Conservation (phyloP, 2,888 invertebrate species). For the Patella caerulea region DNA sequence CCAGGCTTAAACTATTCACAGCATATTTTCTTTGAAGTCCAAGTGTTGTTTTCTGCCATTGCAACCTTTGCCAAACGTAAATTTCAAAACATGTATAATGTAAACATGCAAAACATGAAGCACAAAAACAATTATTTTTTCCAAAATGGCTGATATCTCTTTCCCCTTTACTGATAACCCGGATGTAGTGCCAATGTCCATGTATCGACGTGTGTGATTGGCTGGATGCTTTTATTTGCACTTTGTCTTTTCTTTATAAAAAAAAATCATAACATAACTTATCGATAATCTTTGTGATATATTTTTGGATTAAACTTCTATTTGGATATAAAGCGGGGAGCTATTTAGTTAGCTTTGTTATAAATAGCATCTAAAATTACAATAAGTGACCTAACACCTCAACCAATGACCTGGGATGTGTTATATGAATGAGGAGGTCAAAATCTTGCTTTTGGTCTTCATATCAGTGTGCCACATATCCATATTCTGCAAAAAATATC, state of each 20-base stretch:
- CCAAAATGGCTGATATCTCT: slow-evolving; percentile 9
- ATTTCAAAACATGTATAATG: not conserved
- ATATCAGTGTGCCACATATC: too few species aligned
- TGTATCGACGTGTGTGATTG: not conserved
- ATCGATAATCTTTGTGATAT: too few species aligned
- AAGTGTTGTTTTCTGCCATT: not conserved
- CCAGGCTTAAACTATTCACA: not conserved
- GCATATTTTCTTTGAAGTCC: not conserved
- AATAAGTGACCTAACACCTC: not conserved
- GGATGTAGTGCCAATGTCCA: slow-evolving; percentile 12
- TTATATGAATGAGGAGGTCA: slow-evolving; percentile 4
- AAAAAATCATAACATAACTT: too few species aligned
- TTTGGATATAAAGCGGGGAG: too few species aligned
- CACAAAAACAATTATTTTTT: not conserved
- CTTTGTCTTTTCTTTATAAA: too few species aligned
- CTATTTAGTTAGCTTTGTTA: too few species aligned
- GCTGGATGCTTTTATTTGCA: not conserved
- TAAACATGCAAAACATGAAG: slow-evolving; percentile 12
- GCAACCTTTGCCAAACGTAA: not conserved
- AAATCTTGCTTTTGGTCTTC: not conserved
- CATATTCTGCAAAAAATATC: too few species aligned
- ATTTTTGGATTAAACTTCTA: too few species aligned
- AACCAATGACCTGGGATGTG: slow-evolving; percentile 3
- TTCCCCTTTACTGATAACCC: slow-evolving; percentile 8
- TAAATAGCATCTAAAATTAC: too few species aligned